These are phyloP conservation scores for Diarsia mendica DNA, from an alignment of 2,888 invertebrate genomes.

Conservation along the genomic window DNA sequence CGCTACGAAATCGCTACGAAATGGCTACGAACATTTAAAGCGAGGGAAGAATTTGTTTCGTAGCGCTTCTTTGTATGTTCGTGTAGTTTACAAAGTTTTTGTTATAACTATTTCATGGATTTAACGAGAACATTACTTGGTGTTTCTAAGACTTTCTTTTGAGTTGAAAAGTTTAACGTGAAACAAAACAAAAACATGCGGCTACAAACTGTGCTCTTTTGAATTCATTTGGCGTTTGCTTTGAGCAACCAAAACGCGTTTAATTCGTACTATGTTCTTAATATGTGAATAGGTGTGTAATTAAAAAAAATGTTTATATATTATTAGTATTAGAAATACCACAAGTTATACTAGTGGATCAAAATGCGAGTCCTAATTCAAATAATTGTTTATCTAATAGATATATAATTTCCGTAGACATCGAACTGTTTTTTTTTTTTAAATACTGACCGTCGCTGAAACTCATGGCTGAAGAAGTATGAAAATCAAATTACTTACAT, in stretches of 20 bases:
- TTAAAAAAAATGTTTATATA: background rate
- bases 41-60: slow-evolving; percentile 12
- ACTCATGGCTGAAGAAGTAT: background rate
- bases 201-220: background rate
- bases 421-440: no score
- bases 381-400: background rate
- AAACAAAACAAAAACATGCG: background rate
- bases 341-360: background rate
- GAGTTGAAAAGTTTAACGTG: background rate
- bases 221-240: background rate
- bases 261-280: no score
- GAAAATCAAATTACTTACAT: slow-evolving; percentile 92
- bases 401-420: background rate
- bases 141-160: background rate
- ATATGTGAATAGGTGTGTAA: no score
- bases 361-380: background rate
- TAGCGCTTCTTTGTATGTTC: slow-evolving; percentile 10
- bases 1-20: slow-evolving; percentile 16
- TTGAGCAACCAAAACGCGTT: background rate
- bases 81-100: slow-evolving; percentile 18
- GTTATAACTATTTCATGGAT: slow-evolving; percentile 11
- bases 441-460: background rate
- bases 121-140: slow-evolving; percentile 1
- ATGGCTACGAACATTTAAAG: slow-evolving; percentile 23
- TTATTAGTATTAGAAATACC: background rate